These are phyloP conservation scores for Callipepla squamata DNA, from an alignment of 2,113 vertebrate genomes.

Conservation along the genomic window DNA sequence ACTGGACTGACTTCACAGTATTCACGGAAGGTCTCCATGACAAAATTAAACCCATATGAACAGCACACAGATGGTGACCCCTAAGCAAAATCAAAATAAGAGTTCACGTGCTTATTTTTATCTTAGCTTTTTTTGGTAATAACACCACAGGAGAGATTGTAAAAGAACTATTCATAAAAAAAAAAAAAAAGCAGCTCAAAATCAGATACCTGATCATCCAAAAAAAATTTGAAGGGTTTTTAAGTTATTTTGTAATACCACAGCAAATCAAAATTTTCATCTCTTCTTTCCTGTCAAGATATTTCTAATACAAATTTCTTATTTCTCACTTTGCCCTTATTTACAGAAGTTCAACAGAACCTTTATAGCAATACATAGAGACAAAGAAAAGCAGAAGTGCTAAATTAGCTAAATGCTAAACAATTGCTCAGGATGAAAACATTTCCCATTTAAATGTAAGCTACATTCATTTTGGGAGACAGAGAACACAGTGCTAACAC, in stretches of 20 bases:
- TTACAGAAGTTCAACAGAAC: not conserved
- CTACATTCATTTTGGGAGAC: not conserved
- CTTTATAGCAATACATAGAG: not conserved
- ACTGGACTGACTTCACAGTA: not conserved
- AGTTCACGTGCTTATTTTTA: not conserved
- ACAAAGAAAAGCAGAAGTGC: not conserved
- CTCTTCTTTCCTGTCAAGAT: not conserved
- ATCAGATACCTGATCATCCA: not conserved
- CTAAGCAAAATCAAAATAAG: not conserved
- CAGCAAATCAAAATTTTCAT: not conserved
- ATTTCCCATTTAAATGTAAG: not conserved
- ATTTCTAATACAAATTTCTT: not conserved
- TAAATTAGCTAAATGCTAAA: not conserved
- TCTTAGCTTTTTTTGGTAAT: not conserved
- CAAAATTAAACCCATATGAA: not conserved
- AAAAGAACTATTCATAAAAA: not conserved
- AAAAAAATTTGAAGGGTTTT: not conserved
- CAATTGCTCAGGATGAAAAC: not conserved
- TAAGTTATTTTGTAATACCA: not conserved
- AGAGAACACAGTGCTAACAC: not conserved
- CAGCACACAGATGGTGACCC: not conserved
- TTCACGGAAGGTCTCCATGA: not conserved
- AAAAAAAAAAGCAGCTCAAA: not conserved
- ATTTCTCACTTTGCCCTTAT: not conserved
- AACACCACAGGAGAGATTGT: not conserved